Percentiles rank a stretch among this genome's conserved stretches.
Evolutionary conservation across 2,888 invertebrate species (phyloP).

Genomic region (Sipha maydis): DNA sequence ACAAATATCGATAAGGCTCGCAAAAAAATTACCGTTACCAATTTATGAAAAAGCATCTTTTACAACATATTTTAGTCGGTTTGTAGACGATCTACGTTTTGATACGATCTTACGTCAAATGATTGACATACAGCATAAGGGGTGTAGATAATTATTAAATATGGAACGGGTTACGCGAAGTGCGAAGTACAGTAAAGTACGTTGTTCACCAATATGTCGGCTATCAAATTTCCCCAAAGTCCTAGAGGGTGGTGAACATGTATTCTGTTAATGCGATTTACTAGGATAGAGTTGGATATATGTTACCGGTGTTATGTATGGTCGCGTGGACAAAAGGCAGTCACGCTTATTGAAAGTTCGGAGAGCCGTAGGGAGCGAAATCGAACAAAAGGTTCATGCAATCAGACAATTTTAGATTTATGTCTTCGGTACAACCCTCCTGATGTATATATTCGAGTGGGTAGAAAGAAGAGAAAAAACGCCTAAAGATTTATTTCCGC

Average conservation of each 20-base stretch:
- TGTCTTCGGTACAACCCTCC: conserved; percentile 3
- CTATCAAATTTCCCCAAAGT: conserved; percentile 2
- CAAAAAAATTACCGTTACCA: too few species aligned
- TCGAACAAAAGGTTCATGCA: conserved; percentile 47
- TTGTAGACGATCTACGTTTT: too few species aligned
- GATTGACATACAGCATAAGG: not conserved
- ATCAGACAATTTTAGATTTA: conserved; percentile 53
- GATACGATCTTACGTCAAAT: too few species aligned
- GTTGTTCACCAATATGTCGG: not conserved
- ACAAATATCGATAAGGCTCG: too few species aligned
- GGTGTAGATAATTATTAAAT: not conserved
- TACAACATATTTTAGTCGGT: too few species aligned
- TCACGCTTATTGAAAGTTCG: conserved; percentile 40
- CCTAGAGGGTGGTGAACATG: not conserved
- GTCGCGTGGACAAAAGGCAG: conserved; percentile 50
- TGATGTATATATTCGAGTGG: not conserved
- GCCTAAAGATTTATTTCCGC: conserved; percentile 20
- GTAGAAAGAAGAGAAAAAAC: not conserved
- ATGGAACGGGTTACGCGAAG: not conserved
- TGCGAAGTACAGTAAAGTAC: not conserved
- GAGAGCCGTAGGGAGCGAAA: conserved; percentile 17
- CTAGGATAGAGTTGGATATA: conserved; percentile 13
- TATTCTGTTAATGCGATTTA: conserved; percentile 34
- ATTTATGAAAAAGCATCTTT: too few species aligned
- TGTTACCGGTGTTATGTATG: conserved; percentile 22